Conservation (phyloP, 2,888 invertebrate genomes). For the Ochlodes sylvanus region DNA sequence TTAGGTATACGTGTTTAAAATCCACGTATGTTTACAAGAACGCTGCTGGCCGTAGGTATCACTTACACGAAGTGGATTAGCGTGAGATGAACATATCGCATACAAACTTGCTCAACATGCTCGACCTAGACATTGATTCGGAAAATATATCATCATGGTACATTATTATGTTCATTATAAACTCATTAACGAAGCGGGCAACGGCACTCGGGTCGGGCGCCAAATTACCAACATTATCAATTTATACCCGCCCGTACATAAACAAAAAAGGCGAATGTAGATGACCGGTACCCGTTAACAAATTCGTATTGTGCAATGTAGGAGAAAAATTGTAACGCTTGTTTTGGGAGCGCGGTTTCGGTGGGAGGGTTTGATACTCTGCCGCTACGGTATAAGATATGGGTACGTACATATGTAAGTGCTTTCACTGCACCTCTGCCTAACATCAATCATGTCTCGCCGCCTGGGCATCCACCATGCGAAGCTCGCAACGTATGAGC, state of each 20-base stretch:
- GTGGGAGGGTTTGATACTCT: conserved; percentile 70
- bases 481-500: conserved; percentile 40
- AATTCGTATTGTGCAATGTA: conserved; percentile 84
- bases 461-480: conserved; percentile 29
- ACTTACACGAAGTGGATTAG: conserved; percentile 27
- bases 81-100: conserved; percentile 30
- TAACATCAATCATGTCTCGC: conserved; percentile 66
- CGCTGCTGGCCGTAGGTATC: conserved; percentile 16
- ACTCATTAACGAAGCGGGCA: conserved; percentile 83
- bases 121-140: conserved; percentile 82
- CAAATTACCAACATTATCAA: conserved; percentile 85
- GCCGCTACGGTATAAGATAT: conserved; percentile 67
- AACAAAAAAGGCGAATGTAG: conserved; percentile 82
- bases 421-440: conserved; percentile 69
- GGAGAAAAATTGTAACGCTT: conserved; percentile 82
- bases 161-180: conserved; percentile 83
- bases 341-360: conserved; percentile 71
- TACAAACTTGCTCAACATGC: conserved; percentile 43
- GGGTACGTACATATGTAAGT: conserved; percentile 65
- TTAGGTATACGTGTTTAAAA: neutral
- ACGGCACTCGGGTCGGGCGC: conserved; percentile 80
- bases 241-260: conserved; percentile 80
- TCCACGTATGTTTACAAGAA: conserved; percentile 5
- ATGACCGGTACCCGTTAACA: conserved; percentile 83
- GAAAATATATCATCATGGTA: conserved; percentile 79